Evolutionary conservation across 2,888 invertebrate genomes (phyloP), one percentile per base, ranked within the genome.

Genomic region (Habrosyne pyritoides): DNA sequence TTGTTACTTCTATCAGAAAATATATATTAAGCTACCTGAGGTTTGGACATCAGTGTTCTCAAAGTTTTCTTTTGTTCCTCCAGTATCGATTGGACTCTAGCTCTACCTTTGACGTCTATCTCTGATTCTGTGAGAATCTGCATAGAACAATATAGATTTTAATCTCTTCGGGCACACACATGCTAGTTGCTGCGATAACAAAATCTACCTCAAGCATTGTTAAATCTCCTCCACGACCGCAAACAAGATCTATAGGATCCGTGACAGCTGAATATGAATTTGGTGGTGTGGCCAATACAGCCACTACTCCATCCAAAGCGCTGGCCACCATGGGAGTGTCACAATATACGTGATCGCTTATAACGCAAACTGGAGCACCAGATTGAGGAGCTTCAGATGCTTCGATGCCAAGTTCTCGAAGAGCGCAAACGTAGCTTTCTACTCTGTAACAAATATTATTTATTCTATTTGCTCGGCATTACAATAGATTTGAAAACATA

Each of bases 211-310:
- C 96, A 52, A 97, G 86, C 93, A 97, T 95, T 10, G 94, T 93
- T 6, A 96, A 86, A 78, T 97, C 97, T 0, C 97, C 97, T 1
- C 96, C 97, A 30, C 97, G 93, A 6, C 95, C 95, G 68, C 95
- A 96, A n/a, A 95, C 96, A 71, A 97, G 86, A 73, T 97, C 97
- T 4, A 97, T 96, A 0, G 97, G 96, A 78, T 97, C 96, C 0
- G 93, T 93, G 22, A 97, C 95, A 0, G 96, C 96, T 0, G 96
- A 96, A 75, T 96, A 97, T 0, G 96, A 96, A 77, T 96, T 97
- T 0, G 96, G 96, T 0, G 97, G 97, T 0, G 96, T 95, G 0
- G 96, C 97, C 67, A 83, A 69, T 42, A 78, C 93, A 0, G 93
- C 93, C 12, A 93, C 93, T 14, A 93, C 93, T 5, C 91, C 93